Percentiles rank a stretch among this genome's conserved stretches.
phyloP scores from a whole-genome alignment of 2,888 invertebrate species.

The Osedax fenrisi region DNA sequence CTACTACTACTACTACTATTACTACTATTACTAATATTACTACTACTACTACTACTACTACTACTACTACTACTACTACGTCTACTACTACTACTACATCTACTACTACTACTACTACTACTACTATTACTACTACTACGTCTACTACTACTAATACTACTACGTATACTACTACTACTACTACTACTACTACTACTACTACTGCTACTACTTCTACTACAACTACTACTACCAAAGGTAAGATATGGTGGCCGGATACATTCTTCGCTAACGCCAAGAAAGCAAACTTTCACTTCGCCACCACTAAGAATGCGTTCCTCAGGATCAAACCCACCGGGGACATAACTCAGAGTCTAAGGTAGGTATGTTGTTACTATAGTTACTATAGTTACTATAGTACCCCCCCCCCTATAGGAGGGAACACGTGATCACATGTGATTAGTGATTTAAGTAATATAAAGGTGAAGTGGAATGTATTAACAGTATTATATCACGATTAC shows the following conservation, averaged over 20 bases:
- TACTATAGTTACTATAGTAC: not conserved
- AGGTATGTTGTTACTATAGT: not conserved
- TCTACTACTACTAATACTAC: slow-evolving; percentile 18
- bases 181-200: slow-evolving; percentile 11
- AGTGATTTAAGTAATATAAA: too few species aligned
- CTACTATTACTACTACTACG: slow-evolving; percentile 28
- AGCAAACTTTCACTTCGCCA: slow-evolving; percentile 38
- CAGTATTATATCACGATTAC: too few species aligned
- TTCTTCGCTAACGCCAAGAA: slow-evolving; percentile 40
- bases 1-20: slow-evolving; percentile 26
- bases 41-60: not conserved
- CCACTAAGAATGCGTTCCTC: slow-evolving; percentile 39
- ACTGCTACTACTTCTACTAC: not conserved
- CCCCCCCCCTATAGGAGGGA: too few species aligned
- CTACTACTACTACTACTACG: slow-evolving; percentile 30
- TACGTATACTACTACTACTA: slow-evolving; percentile 24
- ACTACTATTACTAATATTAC: not conserved
- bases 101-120: slow-evolving; percentile 34
- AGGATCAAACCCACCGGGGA: slow-evolving; percentile 37
- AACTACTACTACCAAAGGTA: slow-evolving; percentile 12
- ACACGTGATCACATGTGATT: too few species aligned
- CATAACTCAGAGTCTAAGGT: slow-evolving; percentile 38
- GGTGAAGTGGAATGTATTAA: too few species aligned
- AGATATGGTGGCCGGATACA: slow-evolving; percentile 41
- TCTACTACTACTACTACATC: slow-evolving; percentile 33